A percentile compares a stretch with the other conserved stretches of the same genome.
These are phyloP conservation scores for Onychostruthus taczanowskii DNA, from an alignment of 2,113 vertebrate genomes.

Conservation along the genomic window DNA sequence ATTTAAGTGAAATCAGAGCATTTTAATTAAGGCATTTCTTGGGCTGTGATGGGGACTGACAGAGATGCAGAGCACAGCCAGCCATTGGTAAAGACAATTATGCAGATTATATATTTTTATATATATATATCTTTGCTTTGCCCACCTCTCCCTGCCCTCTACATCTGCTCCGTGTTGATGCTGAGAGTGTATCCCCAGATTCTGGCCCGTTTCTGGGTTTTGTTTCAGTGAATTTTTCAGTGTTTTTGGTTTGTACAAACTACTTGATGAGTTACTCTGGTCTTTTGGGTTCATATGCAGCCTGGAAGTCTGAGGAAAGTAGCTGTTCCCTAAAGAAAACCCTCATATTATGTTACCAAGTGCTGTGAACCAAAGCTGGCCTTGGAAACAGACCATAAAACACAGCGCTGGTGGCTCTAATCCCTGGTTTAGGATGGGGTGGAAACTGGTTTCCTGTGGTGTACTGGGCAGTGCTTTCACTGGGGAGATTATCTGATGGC, in stretches of 20 bases:
- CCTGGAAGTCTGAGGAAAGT: not conserved
- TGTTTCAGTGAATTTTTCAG: not conserved
- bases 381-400: not conserved
- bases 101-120: no score
- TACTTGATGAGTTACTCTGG: not conserved
- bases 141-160: not conserved
- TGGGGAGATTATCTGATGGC: not conserved
- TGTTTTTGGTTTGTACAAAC: not conserved
- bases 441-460: conserved; percentile 19
- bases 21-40: not conserved
- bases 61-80: not conserved
- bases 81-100: not conserved
- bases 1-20: not conserved
- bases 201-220: not conserved
- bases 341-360: not conserved
- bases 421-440: not conserved
- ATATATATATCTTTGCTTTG: not conserved
- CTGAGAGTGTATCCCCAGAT: accelerated
- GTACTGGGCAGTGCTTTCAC: not conserved
- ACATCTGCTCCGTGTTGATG: accelerated
- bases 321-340: not conserved
- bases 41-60: not conserved
- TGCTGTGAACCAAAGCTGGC: not conserved
- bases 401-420: not conserved
- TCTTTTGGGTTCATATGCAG: not conserved